A percentile compares a stretch with the other conserved stretches of the same genome.
These are phyloP conservation scores for Cyprinus carpio DNA, from an alignment of 2,113 vertebrate genomes.

Conservation along the genomic window DNA sequence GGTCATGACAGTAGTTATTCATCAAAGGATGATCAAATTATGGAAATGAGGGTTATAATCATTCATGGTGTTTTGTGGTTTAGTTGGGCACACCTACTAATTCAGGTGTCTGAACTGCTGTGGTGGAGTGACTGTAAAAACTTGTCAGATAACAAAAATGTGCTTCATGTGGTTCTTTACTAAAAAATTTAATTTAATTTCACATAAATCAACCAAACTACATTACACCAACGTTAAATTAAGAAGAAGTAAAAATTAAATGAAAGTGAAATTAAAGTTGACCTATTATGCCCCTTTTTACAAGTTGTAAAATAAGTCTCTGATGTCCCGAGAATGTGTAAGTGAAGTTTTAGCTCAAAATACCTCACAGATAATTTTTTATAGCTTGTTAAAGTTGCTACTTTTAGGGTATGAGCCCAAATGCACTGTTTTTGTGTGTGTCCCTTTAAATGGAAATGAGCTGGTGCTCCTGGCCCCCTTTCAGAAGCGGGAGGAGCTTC, in stretches of 20 bases:
- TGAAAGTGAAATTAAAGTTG: too few relatives aligned
- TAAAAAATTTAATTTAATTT: background rate
- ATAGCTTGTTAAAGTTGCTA: too few relatives aligned
- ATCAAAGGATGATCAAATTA: conserved; percentile 2
- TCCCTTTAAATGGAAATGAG: too few relatives aligned
- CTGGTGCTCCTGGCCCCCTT: too few relatives aligned
- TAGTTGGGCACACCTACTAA: background rate
- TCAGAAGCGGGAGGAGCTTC: too few relatives aligned
- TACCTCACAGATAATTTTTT: too few relatives aligned
- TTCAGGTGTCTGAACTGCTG: background rate
- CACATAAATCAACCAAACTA: background rate
- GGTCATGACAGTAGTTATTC: background rate
- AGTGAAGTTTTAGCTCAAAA: too few relatives aligned
- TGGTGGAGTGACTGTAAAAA: background rate
- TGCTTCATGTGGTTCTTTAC: background rate
- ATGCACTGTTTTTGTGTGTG: too few relatives aligned
- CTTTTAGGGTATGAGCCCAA: too few relatives aligned
- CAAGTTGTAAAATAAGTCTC: too few relatives aligned
- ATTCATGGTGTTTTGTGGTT: background rate
- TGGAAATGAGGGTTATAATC: background rate
- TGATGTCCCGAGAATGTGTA: too few relatives aligned
- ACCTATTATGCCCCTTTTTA: too few relatives aligned
- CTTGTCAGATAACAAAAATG: background rate
- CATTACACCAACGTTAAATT: background rate
- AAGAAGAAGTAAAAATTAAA: background rate